Evolutionary conservation across 2,888 invertebrate genomes (phyloP), one percentile per base, ranked within the genome.

Genomic region (Rhamnusium bicolor): DNA sequence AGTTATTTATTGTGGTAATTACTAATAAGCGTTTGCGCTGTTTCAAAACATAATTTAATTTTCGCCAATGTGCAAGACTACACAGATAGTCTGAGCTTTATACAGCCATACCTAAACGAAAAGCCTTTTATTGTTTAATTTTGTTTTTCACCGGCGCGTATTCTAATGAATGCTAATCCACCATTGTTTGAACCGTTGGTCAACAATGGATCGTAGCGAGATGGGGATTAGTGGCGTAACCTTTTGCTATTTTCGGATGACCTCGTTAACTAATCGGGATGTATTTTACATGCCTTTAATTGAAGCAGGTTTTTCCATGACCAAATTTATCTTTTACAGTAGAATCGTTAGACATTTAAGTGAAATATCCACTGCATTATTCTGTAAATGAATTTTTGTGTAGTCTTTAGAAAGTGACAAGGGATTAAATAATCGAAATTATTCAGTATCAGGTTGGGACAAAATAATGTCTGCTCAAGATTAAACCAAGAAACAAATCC

Each of bases 121-220:
- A 73, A 76, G 69, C 67, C 72, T 56, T 68, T 69, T 65, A 69
- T 76, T 76, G 76, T 74, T 61, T 69, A 69, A 72, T 72, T 74
- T 67, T 70, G 74, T 74, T 76, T 67, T 56, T 56, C 65, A 46
- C 46, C 32, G 29, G 54, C 56, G 56, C 56, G 67, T 14, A 14
- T 54, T 56, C 65, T 24, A 32, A 65, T 56, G 56, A 54, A 67
- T 16, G 56, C 40, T 56, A 67, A 67, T 56, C 67, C 65, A 21
- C 32, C 40, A 65, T 53, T 53, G 53, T 65, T 53, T 14, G 27
- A 65, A 27, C 32, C 67, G 56, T n/a, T 32, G 56, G 67, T 56
- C 67, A 56, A 67, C 67, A 67, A 67, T 67, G 56, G 56, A 56
- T 21, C 21, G 40, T 18, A 29, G 24, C 56, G 56, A 19, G 46